Base-by-base conservation (phyloP, 2,113 vertebrate genomes). In the Clarias gariepinus region DNA sequence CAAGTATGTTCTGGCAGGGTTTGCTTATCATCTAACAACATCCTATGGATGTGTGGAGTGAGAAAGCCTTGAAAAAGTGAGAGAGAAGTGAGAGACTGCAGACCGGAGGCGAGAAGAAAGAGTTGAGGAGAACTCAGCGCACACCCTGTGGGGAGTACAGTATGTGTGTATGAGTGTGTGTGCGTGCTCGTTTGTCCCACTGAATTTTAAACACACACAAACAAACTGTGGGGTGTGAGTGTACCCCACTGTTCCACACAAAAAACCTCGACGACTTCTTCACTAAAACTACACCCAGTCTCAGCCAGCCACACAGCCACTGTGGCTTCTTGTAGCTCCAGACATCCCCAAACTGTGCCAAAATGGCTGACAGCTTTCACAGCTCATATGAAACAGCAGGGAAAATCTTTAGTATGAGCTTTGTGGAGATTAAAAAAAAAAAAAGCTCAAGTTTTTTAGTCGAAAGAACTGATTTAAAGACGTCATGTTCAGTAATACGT, bases 1-100 rank as follows among this genome's bases (percentile, higher is more conserved):
- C 52, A 52, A 81, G 36, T 57, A 81, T 81, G 64, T 58, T 71
- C 53, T 69, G 76, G 85, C 66, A 55, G 19, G 33, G 30, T 55
- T 57, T 25, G 60, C 47, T 68, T 79, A 4, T 41, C 25, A 68
- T 86, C 13, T 58, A 85, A 69, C 53, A 25, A 36, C 53, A 73
- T 68, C 33, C 55, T 60, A 81, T 36, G 63, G 63, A 55, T 61
- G 66, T 47, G 66, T 52, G 0, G 55, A 81, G 85, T 71, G 71
- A 83, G 86, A 78, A 83, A 82, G 18, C 58, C 69, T 77, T 71
- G 81, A 83, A 41, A 57, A 80, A 63, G 73, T 41, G 85, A 47
- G 64, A 86, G 60, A 58, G 85, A 73, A 41, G 77, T 58, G 86
- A 87, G 61, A 87, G 81, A 80, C 85, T 71, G 85, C 53, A 86